These are phyloP conservation scores for Aphrophora alni DNA, from an alignment of 2,888 invertebrate genomes.

Conservation along the genomic window DNA sequence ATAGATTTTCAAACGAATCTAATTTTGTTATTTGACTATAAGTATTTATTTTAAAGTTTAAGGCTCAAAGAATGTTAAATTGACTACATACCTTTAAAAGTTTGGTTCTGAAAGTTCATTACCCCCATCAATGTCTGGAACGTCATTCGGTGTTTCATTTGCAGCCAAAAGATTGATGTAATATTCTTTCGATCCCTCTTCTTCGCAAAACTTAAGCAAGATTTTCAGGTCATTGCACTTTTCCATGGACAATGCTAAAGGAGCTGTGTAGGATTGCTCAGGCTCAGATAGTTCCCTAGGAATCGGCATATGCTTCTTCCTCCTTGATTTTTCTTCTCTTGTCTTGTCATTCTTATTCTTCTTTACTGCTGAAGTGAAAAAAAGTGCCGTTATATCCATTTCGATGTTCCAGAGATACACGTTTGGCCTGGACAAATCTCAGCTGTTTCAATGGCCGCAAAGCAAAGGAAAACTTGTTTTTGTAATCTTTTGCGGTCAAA, in stretches of 20 bases:
- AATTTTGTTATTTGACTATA: too few relatives aligned
- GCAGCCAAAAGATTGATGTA: background rate
- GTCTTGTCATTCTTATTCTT: background rate
- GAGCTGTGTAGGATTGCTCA: background rate
- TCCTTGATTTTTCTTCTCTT: background rate
- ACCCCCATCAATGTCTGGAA: too few relatives aligned
- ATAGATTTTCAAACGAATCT: too few relatives aligned
- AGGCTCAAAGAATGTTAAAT: too few relatives aligned
- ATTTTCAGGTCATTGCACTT: slow-evolving; percentile 9
- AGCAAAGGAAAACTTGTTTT: slow-evolving; percentile 18
- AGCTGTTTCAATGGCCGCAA: slow-evolving; percentile 12
- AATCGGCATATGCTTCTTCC: background rate
- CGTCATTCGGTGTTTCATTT: too few relatives aligned
- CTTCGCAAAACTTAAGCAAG: slow-evolving; percentile 10
- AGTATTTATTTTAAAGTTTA: too few relatives aligned
- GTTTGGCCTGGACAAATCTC: background rate
- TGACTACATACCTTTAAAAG: too few relatives aligned
- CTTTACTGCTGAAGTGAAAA: background rate
- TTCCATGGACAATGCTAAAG: background rate
- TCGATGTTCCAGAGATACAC: background rate
- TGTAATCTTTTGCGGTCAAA: background rate
- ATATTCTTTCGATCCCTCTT: slow-evolving; percentile 10
- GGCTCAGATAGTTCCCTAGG: background rate
- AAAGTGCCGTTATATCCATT: slow-evolving; percentile 15
- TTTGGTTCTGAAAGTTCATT: too few relatives aligned